phyloP scores from a whole-genome alignment of 2,113 vertebrate genomes.

The Phylloscopus whistleri region DNA sequence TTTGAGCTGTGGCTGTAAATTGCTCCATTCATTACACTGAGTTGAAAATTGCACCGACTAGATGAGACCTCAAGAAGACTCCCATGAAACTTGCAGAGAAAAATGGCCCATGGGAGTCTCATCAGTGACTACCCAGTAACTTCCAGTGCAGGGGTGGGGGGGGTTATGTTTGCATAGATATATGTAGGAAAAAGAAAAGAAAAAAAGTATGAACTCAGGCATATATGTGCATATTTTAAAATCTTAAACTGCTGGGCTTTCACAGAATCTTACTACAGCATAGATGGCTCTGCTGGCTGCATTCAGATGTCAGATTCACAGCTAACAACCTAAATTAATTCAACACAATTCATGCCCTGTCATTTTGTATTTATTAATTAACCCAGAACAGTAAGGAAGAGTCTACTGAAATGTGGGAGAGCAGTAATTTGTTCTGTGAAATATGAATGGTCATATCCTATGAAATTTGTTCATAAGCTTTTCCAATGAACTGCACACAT shows the following conservation, averaged over 20 bases:
- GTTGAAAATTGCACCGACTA: neutral
- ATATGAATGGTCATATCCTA: neutral
- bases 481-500: neutral
- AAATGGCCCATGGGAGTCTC: neutral
- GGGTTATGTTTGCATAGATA: neutral
- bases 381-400: neutral
- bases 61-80: neutral
- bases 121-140: neutral
- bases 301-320: constrained; percentile 10
- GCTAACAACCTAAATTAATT: constrained; percentile 45
- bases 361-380: constrained; percentile 48
- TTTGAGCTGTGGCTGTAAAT: constrained; percentile 16
- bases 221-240: neutral
- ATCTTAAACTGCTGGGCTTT: neutral
- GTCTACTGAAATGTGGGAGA: neutral
- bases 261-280: neutral
- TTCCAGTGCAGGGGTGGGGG: neutral
- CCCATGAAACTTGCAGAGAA: neutral
- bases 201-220: neutral
- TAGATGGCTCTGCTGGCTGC: neutral
- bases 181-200: fast-evolving
- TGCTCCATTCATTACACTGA: neutral
- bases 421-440: neutral
- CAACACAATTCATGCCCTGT: neutral
- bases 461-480: neutral